Conservation (phyloP, 2,113 vertebrate species). For the Dipodomys stephensi region DNA sequence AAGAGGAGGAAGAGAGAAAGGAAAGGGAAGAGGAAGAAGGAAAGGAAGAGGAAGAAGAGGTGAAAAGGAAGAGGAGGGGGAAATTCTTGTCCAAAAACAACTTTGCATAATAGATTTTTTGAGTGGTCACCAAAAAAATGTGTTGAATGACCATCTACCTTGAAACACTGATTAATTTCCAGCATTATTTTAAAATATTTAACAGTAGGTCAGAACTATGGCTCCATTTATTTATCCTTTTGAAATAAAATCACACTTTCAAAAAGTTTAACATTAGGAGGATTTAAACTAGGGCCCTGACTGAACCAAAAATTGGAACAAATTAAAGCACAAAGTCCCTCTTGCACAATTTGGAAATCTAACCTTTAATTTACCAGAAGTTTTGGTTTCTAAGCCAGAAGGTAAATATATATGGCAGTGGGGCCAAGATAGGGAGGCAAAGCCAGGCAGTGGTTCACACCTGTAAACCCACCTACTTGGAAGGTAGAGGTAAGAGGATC, state of each 20-base stretch:
- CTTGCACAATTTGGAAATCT: background rate
- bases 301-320: background rate
- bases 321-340: background rate
- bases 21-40: too few relatives aligned
- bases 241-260: too few relatives aligned
- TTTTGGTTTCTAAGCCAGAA: background rate
- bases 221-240: too few relatives aligned
- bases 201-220: too few relatives aligned
- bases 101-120: conserved; percentile 20
- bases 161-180: background rate
- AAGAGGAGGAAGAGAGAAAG: background rate
- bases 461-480: too few relatives aligned
- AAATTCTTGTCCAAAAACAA: background rate
- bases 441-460: too few relatives aligned
- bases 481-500: too few relatives aligned
- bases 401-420: background rate
- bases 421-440: background rate
- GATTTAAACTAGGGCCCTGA: background rate
- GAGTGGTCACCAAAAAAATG: conserved; percentile 10
- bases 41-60: too few relatives aligned
- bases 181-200: too few relatives aligned
- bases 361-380: background rate
- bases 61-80: too few relatives aligned
- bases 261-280: background rate
- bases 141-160: background rate